Conservation (phyloP, 2,113 vertebrate species). For the Vidua macroura region DNA sequence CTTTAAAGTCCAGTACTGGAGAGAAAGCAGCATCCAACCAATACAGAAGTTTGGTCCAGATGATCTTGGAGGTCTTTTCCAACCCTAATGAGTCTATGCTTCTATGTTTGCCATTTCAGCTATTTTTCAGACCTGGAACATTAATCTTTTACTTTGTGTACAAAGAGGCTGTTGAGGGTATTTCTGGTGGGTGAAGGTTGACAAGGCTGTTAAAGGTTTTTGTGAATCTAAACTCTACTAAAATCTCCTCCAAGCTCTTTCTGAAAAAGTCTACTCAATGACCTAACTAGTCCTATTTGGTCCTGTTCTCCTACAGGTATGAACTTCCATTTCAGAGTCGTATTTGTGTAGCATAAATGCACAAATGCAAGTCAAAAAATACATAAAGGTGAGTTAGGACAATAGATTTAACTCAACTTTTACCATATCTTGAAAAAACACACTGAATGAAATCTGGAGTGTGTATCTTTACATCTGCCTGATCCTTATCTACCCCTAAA, state of each 20-base stretch:
- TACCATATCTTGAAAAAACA: neutral
- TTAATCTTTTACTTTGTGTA: neutral
- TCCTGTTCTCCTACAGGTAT: neutral
- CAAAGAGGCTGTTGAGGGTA: neutral
- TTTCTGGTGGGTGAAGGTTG: neutral
- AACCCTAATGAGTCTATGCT: neutral
- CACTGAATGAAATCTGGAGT: neutral
- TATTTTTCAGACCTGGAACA: neutral
- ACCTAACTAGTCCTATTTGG: too few species aligned
- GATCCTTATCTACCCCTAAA: conserved; percentile 45
- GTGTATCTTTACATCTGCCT: conserved; percentile 12
- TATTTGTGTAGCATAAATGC: neutral
- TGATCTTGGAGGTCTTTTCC: neutral
- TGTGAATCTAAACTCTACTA: neutral
- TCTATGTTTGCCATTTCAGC: neutral
- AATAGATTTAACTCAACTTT: neutral
- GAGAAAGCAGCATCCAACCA: fast-evolving
- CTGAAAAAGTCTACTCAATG: neutral
- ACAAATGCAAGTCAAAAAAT: neutral
- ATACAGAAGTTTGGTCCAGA: neutral
- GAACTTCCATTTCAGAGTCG: neutral
- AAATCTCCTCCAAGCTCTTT: neutral
- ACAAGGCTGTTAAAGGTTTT: neutral
- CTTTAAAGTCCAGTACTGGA: neutral
- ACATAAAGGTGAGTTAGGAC: neutral